These are phyloP conservation scores for Caiman crocodilus DNA, from an alignment of 2,797 vertebrate genomes.

Conservation along the genomic window DNA sequence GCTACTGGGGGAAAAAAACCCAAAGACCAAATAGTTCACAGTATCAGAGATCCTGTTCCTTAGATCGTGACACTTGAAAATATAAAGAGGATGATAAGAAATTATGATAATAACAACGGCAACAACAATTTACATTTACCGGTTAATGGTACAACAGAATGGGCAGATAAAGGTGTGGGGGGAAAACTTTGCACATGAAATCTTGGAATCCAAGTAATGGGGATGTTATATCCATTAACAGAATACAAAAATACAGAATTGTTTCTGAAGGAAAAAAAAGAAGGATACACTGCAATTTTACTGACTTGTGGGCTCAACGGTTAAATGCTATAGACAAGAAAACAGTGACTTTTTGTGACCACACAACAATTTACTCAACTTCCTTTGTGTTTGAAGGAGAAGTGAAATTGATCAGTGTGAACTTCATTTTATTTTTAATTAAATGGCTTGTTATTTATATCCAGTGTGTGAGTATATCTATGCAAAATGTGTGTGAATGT, in stretches of 20 bases:
- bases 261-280: neutral
- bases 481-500: accelerated
- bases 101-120: constrained; percentile 30
- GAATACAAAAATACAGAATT: no score
- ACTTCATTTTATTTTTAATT: neutral
- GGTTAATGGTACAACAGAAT: constrained; percentile 49
- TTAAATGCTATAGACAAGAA: neutral
- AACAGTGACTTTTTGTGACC: neutral
- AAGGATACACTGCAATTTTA: neutral
- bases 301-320: neutral
- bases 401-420: neutral
- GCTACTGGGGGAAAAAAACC: constrained; percentile 36
- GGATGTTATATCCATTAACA: no score
- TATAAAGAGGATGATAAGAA: constrained; percentile 34
- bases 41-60: neutral
- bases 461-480: neutral
- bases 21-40: constrained; percentile 37
- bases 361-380: neutral
- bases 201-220: neutral
- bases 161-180: neutral
- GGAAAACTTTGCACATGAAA: no score
- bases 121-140: neutral
- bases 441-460: neutral
- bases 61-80: neutral
- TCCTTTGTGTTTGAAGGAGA: neutral